Evolutionary conservation across 1,140 invertebrate genomes (phyloP), one percentile per base, ranked within the genome.

Genomic region (Drosophila tsacasi): DNA sequence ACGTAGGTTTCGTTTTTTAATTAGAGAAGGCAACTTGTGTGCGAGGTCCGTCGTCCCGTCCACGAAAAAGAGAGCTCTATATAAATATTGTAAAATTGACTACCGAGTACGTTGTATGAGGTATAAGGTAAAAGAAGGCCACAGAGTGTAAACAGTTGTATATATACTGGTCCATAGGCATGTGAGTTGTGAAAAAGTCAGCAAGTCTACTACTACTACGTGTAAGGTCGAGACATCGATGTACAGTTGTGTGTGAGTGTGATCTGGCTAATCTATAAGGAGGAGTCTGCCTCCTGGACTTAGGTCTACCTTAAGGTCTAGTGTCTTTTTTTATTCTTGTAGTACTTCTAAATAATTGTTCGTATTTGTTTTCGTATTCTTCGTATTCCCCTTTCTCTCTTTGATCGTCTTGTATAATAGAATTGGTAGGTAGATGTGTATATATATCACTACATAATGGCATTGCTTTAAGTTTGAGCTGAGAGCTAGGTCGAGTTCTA

Each of bases 371-470:
- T 50, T 19, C 44, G 19, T 47, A 47, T 27, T 21, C 19, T 2
- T 21, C 15, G 7, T 44, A 32, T 12, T 42, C 6, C 67, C 44
- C 32, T 23, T 67, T 35, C 44, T 35, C 39, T 19, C 73, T 74
- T 76, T 76, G 69, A 49, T 78, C 63, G 50, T 73, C 39, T 44
- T 75, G 52, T 59, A 71, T 71, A 55, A 59, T 71, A 71, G 46
- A 44, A 44, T 76, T 59, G 46, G 42, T 76, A 71, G 49, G 50
- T 78, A 73, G 60, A 47, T 58, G 30, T 79, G 55, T 76, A 55
- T 82, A 74, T 68, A 83, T 91, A 91, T 91, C 89, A 91, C 89
- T 91, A 91, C 79, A 80, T 71, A 91, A 91, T 91, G 89, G 89
- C 89, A 91, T 91, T 91, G 89, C 89, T 91, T 91, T 91, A 74